Conservation (phyloP, 1,140 invertebrate species). For the Bactericera cockerelli region DNA sequence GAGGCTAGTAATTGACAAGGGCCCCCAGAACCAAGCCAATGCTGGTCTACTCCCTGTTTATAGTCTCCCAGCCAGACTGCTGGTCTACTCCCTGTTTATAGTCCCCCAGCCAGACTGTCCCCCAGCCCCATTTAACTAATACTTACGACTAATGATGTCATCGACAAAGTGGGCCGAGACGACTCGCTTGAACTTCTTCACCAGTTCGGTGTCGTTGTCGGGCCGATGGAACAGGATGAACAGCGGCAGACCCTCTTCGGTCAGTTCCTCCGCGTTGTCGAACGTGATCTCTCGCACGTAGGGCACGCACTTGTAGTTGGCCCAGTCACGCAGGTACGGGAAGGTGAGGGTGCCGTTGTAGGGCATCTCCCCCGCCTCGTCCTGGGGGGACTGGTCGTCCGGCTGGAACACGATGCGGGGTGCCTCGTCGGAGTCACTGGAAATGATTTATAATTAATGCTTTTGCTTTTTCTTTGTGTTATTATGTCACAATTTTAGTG, state of each 20-base stretch:
- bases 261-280: background rate
- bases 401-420: background rate
- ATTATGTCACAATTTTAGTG: too few relatives aligned
- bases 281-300: slow-evolving; percentile 6
- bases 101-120: too few relatives aligned
- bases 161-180: background rate
- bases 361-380: background rate
- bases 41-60: too few relatives aligned
- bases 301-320: background rate
- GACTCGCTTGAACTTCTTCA: background rate
- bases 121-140: too few relatives aligned
- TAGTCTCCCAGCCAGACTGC: too few relatives aligned
- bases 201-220: background rate
- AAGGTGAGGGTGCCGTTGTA: background rate
- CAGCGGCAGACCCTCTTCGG: background rate
- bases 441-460: too few relatives aligned
- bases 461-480: too few relatives aligned
- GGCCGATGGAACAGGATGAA: background rate
- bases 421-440: background rate
- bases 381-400: background rate
- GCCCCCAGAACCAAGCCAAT: too few relatives aligned
- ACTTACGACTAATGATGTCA: background rate
- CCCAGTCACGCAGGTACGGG: background rate
- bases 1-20: too few relatives aligned
- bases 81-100: too few relatives aligned